A percentile compares a stretch with the other conserved stretches of the same genome.
Evolutionary conservation across 2,888 invertebrate species (phyloP).

Genomic region (Prenolepis imparis): DNA sequence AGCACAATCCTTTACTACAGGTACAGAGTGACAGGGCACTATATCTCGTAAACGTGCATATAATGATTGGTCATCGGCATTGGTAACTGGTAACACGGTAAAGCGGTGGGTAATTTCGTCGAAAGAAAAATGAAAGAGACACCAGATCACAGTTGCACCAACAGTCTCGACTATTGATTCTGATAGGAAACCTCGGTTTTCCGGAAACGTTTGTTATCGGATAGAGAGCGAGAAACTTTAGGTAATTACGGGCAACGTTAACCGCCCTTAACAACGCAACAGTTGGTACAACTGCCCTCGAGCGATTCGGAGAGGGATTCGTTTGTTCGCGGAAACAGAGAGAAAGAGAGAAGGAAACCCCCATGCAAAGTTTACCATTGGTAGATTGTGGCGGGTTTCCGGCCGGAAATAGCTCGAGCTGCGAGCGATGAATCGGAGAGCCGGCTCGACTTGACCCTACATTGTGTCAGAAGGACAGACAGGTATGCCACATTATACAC

Average conservation of each 20-base stretch:
- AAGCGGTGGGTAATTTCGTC: conserved; percentile 27
- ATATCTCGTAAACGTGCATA: conserved; percentile 49
- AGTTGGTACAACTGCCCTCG: conserved; percentile 37
- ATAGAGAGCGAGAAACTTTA: conserved; percentile 5
- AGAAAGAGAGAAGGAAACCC: conserved; percentile 68
- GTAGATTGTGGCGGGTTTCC: conserved; percentile 90
- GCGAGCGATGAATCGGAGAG: conserved; percentile 91
- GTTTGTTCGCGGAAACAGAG: conserved; percentile 41
- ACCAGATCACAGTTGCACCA: conserved; percentile 36
- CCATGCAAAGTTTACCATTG: conserved; percentile 91
- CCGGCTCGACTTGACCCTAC: conserved; percentile 87
- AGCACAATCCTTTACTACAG: conserved; percentile 20
- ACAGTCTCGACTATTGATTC: background rate
- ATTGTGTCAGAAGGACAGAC: conserved; percentile 83
- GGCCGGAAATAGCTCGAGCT: conserved; percentile 91
- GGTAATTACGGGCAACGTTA: conserved; percentile 9
- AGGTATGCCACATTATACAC: conserved; percentile 82
- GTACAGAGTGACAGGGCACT: background rate
- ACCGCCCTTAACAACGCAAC: conserved; percentile 11
- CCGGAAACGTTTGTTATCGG: background rate
- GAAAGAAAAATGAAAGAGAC: conserved; percentile 33
- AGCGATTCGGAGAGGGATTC: conserved; percentile 52
- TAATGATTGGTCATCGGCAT: conserved; percentile 21
- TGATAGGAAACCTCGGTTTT: background rate
- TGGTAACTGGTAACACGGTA: conserved; percentile 5